These are phyloP conservation scores for Isaurus tuberculatus DNA, from an alignment of 92 coral and sea anemone species.

Conservation along the genomic window DNA sequence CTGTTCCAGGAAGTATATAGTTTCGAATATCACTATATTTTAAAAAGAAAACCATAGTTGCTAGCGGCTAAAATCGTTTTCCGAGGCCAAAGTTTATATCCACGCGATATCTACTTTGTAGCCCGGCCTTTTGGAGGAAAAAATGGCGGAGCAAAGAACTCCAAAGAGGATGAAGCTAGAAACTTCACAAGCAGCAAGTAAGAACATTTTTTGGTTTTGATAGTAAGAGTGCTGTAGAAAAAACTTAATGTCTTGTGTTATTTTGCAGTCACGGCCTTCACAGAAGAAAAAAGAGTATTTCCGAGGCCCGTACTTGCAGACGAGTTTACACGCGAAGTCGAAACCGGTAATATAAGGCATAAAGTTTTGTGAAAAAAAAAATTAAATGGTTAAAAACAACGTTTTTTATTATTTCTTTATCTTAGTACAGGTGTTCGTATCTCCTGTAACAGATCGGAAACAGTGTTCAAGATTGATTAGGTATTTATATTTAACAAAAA, in stretches of 20 bases:
- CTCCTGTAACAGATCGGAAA: slow-evolving; percentile 75
- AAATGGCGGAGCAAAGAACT: slow-evolving; percentile 24
- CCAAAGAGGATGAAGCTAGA: slow-evolving; percentile 10
- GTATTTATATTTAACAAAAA: slow-evolving; percentile 38
- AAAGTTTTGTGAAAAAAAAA: neutral
- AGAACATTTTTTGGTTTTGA: neutral
- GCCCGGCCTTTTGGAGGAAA: slow-evolving; percentile 12
- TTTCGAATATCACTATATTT: slow-evolving; percentile 16
- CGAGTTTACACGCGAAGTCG: slow-evolving; percentile 73
- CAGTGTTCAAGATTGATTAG: slow-evolving; percentile 81
- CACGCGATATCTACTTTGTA: neutral
- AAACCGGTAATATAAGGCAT: slow-evolving; percentile 70
- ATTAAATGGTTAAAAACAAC: neutral
- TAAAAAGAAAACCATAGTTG: neutral
- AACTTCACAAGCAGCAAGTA: neutral
- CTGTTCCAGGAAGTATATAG: slow-evolving; percentile 15
- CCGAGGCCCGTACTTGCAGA: slow-evolving; percentile 84
- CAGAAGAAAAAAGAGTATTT: neutral
- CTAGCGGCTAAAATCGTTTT: neutral
- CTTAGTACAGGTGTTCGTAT: slow-evolving; percentile 76
- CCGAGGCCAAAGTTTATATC: neutral
- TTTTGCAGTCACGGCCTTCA: neutral
- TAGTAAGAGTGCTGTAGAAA: neutral
- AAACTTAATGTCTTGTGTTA: neutral
- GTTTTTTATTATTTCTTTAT: neutral